Percentiles rank a stretch among this genome's conserved stretches.
Evolutionary conservation across 1,140 invertebrate species (phyloP).

Genomic region (Drosophila paulistorum): DNA sequence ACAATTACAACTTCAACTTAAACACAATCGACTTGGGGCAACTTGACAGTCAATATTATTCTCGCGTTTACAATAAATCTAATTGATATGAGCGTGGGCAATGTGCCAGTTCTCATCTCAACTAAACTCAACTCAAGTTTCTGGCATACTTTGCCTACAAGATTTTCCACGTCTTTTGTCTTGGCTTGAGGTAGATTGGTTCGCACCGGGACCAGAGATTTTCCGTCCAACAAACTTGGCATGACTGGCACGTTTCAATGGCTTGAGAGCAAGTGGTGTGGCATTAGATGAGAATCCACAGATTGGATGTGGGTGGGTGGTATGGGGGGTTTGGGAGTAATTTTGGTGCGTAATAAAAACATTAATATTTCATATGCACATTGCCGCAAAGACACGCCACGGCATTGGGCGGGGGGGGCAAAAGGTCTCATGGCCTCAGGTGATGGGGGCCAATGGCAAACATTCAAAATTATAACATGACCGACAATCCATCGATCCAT

Average conservation of each 20-base stretch:
- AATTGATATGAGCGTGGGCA: slow-evolving; percentile 18
- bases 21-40: background rate
- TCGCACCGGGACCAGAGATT: background rate
- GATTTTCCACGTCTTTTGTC: background rate
- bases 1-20: too few species aligned
- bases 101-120: background rate
- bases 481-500: background rate
- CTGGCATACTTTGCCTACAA: background rate
- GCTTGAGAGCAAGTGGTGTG: background rate
- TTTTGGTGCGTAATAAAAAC: slow-evolving; percentile 21
- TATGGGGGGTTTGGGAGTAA: background rate
- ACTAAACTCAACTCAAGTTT: too few species aligned
- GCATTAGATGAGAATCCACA: too few species aligned
- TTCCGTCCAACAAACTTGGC: background rate
- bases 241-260: slow-evolving; percentile 18
- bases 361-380: slow-evolving; percentile 23
- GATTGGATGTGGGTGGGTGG: too few species aligned
- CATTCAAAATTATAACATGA: background rate
- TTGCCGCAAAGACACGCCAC: background rate
- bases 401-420: background rate
- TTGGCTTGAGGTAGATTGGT: background rate
- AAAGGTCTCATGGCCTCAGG: background rate
- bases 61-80: slow-evolving; percentile 35
- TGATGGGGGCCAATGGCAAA: background rate
- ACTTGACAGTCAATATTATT: slow-evolving; percentile 17